These are phyloP conservation scores for Plectus sambesii DNA, from an alignment of 1,140 invertebrate genomes.

Conservation along the genomic window DNA sequence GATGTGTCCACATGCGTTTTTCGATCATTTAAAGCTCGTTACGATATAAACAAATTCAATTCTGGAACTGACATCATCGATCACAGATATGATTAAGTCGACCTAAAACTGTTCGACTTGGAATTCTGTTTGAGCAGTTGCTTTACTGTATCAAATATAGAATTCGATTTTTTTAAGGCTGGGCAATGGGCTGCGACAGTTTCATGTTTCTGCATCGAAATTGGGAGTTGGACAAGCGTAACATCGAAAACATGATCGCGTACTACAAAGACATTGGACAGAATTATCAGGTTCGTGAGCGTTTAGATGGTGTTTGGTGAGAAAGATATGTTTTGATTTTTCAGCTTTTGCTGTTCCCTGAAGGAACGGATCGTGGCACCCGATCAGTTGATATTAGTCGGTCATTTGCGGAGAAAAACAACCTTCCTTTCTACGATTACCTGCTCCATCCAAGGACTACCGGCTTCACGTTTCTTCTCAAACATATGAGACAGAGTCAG, in stretches of 20 bases:
- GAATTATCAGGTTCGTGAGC: conserved; percentile 46
- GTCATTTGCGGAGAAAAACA: conserved; percentile 59
- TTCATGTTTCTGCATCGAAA: conserved; percentile 70
- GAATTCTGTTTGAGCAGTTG: too few relatives aligned
- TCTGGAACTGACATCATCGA: too few relatives aligned
- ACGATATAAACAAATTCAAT: too few relatives aligned
- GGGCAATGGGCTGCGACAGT: conserved; percentile 73
- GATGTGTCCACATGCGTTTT: too few relatives aligned
- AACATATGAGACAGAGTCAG: conserved; percentile 56
- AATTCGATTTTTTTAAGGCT: conserved; percentile 50
- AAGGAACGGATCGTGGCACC: conserved; percentile 68
- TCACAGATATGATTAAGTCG: too few relatives aligned
- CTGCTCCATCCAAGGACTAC: conserved; percentile 72
- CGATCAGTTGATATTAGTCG: conserved; percentile 55
- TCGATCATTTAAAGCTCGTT: too few relatives aligned
- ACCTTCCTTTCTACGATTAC: conserved; percentile 58
- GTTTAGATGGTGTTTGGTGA: not conserved
- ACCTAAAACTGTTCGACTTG: too few relatives aligned
- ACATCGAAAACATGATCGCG: conserved; percentile 58
- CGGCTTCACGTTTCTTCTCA: conserved; percentile 62
- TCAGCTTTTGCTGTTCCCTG: conserved; percentile 66
- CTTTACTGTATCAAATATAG: conserved; percentile 9
- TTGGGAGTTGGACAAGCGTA: conserved; percentile 63
- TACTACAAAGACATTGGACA: conserved; percentile 59
- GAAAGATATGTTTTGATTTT: conserved; percentile 22